Percentiles rank a stretch among this genome's conserved stretches.
phyloP scores from a whole-genome alignment of 2,888 invertebrate genomes.

The Xanthia icteritia region DNA sequence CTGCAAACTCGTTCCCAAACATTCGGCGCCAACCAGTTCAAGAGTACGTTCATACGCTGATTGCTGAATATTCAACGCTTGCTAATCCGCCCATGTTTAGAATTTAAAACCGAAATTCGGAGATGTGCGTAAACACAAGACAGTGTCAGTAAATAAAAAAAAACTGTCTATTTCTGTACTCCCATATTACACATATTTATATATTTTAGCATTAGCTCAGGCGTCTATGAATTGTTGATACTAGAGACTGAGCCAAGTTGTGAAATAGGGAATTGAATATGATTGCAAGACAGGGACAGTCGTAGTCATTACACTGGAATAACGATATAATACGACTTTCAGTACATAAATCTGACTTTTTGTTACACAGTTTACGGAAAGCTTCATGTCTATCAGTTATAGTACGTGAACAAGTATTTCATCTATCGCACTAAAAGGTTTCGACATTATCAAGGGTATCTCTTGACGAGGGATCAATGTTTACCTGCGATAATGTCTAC shows the following conservation, averaged over 20 bases:
- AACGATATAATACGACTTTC: constrained; percentile 35
- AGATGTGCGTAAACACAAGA: constrained; percentile 62
- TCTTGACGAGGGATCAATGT: constrained; percentile 51
- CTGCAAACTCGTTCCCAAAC: constrained; percentile 79
- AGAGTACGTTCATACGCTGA: constrained; percentile 51
- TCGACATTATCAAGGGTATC: constrained; percentile 60
- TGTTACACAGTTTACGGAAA: constrained; percentile 9
- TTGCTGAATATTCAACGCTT: constrained; percentile 70
- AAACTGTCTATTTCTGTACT: constrained; percentile 64
- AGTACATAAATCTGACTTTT: constrained; percentile 11
- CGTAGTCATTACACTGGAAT: constrained; percentile 56
- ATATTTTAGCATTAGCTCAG: constrained; percentile 70
- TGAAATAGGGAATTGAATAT: constrained; percentile 73
- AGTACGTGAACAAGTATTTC: constrained; percentile 30
- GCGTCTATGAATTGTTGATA: constrained; percentile 65
- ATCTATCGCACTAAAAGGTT: constrained; percentile 59
- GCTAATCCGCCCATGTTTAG: constrained; percentile 71
- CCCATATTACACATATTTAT: constrained; percentile 31
- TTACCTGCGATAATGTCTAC: constrained; percentile 57
- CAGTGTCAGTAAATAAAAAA: constrained; percentile 71
- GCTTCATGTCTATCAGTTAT: constrained; percentile 11
- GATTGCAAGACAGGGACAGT: constrained; percentile 54
- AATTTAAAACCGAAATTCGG: constrained; percentile 62
- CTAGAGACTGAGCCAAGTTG: constrained; percentile 66
- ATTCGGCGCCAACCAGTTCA: constrained; percentile 61